Conservation (phyloP, 2,888 invertebrate species). For the Pyrochroa serraticornis region DNA sequence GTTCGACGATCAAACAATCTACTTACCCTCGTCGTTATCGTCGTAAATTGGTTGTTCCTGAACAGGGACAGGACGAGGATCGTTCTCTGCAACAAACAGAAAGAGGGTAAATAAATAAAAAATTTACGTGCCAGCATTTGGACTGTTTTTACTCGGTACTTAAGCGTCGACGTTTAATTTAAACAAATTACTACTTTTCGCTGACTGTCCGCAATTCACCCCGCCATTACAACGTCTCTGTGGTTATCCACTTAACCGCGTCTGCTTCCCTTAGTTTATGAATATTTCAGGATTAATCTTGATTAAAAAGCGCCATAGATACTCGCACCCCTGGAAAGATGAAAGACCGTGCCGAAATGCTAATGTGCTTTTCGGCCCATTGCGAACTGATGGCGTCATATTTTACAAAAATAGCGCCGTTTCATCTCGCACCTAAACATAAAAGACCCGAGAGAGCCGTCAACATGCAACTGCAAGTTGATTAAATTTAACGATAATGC, state of each 20-base stretch:
- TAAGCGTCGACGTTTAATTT: conserved; percentile 22
- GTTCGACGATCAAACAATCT: neutral
- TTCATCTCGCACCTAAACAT: conserved; percentile 29
- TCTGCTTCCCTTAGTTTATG: conserved; percentile 20
- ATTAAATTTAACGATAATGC: conserved; percentile 35
- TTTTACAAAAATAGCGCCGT: conserved; percentile 33
- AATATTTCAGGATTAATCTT: conserved; percentile 24
- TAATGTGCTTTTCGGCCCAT: conserved; percentile 33
- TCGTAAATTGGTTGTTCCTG: conserved; percentile 32
- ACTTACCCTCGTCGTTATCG: conserved; percentile 37
- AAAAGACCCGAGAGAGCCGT: conserved; percentile 29
- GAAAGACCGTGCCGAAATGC: conserved; percentile 26
- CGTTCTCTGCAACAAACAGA: conserved; percentile 21
- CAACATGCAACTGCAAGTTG: conserved; percentile 34
- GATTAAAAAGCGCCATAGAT: conserved; percentile 21
- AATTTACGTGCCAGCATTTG: conserved; percentile 1
- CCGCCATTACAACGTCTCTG: conserved; percentile 22
- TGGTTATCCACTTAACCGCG: conserved; percentile 22
- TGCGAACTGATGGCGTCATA: conserved; percentile 33
- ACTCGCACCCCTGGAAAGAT: neutral
- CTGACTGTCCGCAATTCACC: conserved; percentile 22
- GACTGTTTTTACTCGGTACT: conserved; percentile 18
- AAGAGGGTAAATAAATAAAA: conserved; percentile 6
- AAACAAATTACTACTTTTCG: conserved; percentile 31
- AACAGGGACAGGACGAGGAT: neutral